Evolutionary conservation across 2,797 vertebrate genomes (phyloP).

Genomic region (Sternarchorhynchus goeldii): DNA sequence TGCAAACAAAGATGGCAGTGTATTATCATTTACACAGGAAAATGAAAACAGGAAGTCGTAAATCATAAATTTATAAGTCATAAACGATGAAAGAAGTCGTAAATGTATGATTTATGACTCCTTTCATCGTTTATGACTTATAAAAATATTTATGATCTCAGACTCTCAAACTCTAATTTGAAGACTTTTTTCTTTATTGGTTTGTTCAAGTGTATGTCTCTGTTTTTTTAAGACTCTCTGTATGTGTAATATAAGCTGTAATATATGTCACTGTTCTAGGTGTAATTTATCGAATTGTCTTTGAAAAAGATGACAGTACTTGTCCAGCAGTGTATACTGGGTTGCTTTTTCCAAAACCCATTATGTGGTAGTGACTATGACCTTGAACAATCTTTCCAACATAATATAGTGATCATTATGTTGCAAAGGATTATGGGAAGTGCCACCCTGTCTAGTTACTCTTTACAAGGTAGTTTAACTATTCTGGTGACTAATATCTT

Average conservation of each 20-base stretch:
- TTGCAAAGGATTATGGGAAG: neutral
- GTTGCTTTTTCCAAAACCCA: neutral
- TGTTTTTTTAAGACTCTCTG: neutral
- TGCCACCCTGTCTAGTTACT: neutral
- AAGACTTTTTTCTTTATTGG: neutral
- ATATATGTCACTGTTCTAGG: no score
- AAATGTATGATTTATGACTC: constrained; percentile 71
- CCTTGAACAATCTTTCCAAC: neutral
- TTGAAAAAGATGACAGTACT: no score
- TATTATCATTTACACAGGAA: constrained; percentile 67
- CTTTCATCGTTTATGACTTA: constrained; percentile 34
- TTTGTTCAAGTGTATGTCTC: constrained; percentile 9
- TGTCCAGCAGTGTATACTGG: no score
- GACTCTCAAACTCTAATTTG: neutral
- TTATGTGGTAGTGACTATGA: neutral
- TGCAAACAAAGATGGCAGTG: constrained; percentile 66
- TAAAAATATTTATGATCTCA: neutral
- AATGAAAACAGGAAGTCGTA: constrained; percentile 59
- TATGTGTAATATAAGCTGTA: no score
- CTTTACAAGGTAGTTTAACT: no score
- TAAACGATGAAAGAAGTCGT: no score
- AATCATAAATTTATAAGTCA: no score
- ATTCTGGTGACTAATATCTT: neutral
- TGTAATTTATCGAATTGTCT: neutral
- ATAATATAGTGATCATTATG: neutral